Evolutionary conservation across 2,888 invertebrate genomes (phyloP), one percentile per base, ranked within the genome.

Genomic region (Aethes cnicana): DNA sequence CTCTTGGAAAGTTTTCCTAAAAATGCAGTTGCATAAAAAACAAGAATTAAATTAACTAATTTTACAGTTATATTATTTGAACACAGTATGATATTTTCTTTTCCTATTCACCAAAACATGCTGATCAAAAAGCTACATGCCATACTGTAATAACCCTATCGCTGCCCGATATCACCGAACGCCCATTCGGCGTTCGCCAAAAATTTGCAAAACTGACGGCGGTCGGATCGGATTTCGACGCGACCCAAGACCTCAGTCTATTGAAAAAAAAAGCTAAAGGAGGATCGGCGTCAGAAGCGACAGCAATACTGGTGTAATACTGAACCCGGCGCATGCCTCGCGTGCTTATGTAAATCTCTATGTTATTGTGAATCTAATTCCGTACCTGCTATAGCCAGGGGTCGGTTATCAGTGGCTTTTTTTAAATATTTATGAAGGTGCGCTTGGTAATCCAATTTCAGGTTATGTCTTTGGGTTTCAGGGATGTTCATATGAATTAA

Each of bases 291-390:
- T 74, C 71, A 76, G 55, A 46, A 9, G 73, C 72, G 72, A 72
- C 70, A 69, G 83, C 87, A 84, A 88, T 87, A 88, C 74, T 77
- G 68, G 82, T 86, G 84, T 86, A 84, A 86, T 86, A 86, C 82
- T 76, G 79, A 80, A 86, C 86, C 85, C 81, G 71, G 80, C 81
- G 74, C 86, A 89, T 89, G 84, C 81, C 84, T 71, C 55, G 81
- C 79, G 84, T 89, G 83, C 85, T 87, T 89, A 89, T 89, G 88
- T 86, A 88, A 89, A 89, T 88, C 72, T 77, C 77, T 82, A 72
- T 73, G 87, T 88, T 88, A 89, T 89, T 88, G 89, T 87, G 78
- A 86, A 87, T 84, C 84, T 88, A 88, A 89, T 89, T 88, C 79
- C 81, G 77, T 39, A 37, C 16, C 23, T 44, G 36, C 36, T 36